A percentile compares a stretch with the other conserved stretches of the same genome.
These are phyloP conservation scores for Matsumurasca onukii DNA, from an alignment of 1,140 invertebrate genomes.

Conservation along the genomic window DNA sequence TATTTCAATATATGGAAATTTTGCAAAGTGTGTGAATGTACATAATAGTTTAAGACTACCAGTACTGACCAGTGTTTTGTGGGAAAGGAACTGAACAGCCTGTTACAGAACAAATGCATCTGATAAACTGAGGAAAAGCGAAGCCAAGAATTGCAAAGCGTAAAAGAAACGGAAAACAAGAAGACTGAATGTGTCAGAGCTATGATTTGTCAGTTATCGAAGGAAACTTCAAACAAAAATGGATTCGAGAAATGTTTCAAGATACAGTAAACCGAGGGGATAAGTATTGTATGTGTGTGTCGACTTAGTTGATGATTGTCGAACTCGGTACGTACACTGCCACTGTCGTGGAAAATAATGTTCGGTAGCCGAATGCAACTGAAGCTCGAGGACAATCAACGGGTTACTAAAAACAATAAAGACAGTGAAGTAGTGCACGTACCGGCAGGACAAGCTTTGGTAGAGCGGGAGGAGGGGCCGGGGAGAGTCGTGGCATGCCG, in stretches of 20 bases:
- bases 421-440: constrained; percentile 1
- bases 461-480: not conserved
- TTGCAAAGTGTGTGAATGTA: constrained; percentile 33
- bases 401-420: constrained; percentile 7
- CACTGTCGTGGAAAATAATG: not conserved
- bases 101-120: constrained; percentile 8
- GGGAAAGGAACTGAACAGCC: constrained; percentile 21
- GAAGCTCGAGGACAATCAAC: constrained; percentile 13
- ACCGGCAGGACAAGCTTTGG: constrained; percentile 14
- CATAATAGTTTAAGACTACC: constrained; percentile 41
- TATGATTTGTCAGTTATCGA: not conserved
- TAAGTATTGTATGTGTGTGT: constrained; percentile 25
- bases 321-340: not conserved
- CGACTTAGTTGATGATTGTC: constrained; percentile 28
- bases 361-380: constrained; percentile 4
- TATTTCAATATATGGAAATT: constrained; percentile 36
- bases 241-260: constrained; percentile 27
- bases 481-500: not conserved
- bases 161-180: constrained; percentile 28
- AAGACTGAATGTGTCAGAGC: not conserved
- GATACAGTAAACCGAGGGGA: constrained; percentile 33
- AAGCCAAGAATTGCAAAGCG: constrained; percentile 26
- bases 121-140: constrained; percentile 1
- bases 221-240: not conserved
- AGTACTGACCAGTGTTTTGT: constrained; percentile 37